A percentile compares a stretch with the other conserved stretches of the same genome.
phyloP scores from a whole-genome alignment of 1,140 invertebrate species.

The Ylistrum balloti region DNA sequence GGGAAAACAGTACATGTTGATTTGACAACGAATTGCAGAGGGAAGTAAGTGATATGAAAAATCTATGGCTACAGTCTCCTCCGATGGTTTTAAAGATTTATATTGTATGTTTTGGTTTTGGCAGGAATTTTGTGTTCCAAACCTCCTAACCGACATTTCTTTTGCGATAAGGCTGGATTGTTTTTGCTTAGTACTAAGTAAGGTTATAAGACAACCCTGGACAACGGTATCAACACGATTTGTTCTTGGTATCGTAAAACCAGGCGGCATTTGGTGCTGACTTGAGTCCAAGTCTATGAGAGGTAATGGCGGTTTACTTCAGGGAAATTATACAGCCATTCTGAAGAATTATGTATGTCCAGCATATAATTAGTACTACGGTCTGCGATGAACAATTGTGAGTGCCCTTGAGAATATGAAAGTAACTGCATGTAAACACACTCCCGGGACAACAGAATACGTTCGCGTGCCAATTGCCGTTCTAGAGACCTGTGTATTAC shows the following conservation, averaged over 20 bases:
- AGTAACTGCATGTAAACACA: too few relatives aligned
- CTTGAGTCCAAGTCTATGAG: neutral
- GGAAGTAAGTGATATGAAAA: neutral
- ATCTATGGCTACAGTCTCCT: neutral
- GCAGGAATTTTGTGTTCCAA: neutral
- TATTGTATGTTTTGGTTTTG: too few relatives aligned
- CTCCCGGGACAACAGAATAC: too few relatives aligned
- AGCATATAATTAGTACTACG: neutral
- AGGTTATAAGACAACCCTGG: too few relatives aligned
- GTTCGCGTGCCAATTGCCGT: neutral
- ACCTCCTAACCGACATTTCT: neutral
- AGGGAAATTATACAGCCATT: neutral
- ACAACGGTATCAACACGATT: too few relatives aligned
- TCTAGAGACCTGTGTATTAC: neutral
- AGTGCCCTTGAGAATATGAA: too few relatives aligned
- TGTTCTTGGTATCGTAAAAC: too few relatives aligned
- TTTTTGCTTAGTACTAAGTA: too few relatives aligned
- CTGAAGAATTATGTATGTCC: neutral
- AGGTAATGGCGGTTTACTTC: neutral
- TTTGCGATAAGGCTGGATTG: neutral
- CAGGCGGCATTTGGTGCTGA: neutral
- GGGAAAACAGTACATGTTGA: neutral
- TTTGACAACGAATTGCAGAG: constrained; percentile 1
- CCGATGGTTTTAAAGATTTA: neutral
- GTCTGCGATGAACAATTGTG: neutral